Evolutionary conservation across 2,797 vertebrate species (phyloP), one percentile per base, ranked within the genome.

Genomic region (Sebastes wilsoni): DNA sequence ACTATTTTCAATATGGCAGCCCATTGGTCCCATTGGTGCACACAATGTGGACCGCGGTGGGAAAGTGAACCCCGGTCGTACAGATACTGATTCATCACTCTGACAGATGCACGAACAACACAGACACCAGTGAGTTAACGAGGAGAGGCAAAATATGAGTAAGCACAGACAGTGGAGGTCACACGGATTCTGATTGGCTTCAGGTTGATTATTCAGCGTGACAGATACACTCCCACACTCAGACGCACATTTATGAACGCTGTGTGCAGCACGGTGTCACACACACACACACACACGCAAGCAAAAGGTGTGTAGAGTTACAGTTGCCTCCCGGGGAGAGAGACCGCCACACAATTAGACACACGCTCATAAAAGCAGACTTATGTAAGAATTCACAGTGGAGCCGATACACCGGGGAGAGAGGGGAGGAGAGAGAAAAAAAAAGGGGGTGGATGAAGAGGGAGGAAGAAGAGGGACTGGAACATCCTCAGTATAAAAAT

Each of bases 351-450:
- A 86, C 88, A 91, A 93, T 94, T 92, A 94, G 88, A 88, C 76
- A 66, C 9, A 34, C 11, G 22, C 80, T 95, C 89, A 88, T 88
- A 81, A 89, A 93, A 93, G 87, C 83, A 49, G 81, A 74, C 74
- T 96, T 95, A 94, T 91, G 91, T 93, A 96, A 95, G 85, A 89
- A 90, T 72, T 77, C 90, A 54, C 81, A n/a, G 60, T 54, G 87
- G 90, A 85, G 81, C 80, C 66, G 81, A 84, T 49, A 82, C 85
- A 82, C 68, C 61, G 66, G 87, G 65, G 89, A 87, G 54, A 38
- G 49, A 75, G 62, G 11, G 71, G 74, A 34, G 62, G 42, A 67
- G 30, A 36, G 30, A 62, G 56, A 64, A 72, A 74, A 69, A 42
- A 42, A 13, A 13, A 23, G 52, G 61, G 52, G 71, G 69, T 30